Evolutionary conservation across 2,888 invertebrate genomes (phyloP).

Genomic region (Mesorhabditis belari): DNA sequence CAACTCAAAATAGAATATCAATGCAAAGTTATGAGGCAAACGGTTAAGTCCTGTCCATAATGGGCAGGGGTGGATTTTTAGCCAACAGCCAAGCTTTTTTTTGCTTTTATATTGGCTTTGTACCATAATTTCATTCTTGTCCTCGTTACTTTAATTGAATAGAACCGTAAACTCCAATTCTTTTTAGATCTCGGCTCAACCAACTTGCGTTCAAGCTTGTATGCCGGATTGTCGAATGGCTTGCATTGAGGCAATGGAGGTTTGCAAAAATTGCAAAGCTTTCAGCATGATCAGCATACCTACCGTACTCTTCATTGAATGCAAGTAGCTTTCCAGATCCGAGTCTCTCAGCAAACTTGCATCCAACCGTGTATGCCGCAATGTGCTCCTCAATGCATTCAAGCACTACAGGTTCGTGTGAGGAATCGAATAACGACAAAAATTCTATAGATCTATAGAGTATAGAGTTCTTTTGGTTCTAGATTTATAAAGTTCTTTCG

Average conservation of each 20-base stretch:
- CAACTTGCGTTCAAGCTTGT: constrained; percentile 27
- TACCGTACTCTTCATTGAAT: not conserved
- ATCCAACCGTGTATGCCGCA: constrained; percentile 2
- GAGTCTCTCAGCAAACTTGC: constrained; percentile 2
- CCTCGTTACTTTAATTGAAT: no score
- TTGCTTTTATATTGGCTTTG: no score
- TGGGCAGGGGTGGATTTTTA: no score
- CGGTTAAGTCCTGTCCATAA: no score
- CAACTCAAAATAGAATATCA: no score
- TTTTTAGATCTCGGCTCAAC: constrained; percentile 4
- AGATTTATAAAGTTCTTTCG: not conserved
- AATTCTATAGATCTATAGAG: not conserved
- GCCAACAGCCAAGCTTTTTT: no score
- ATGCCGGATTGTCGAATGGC: constrained; percentile 19
- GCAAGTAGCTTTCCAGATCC: not conserved
- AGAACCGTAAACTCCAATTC: no score
- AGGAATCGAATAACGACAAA: no score
- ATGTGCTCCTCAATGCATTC: constrained; percentile 23
- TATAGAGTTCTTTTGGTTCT: not conserved
- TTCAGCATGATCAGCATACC: not conserved
- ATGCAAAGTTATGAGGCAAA: no score
- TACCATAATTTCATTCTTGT: no score
- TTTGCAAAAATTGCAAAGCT: not conserved
- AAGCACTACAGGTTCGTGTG: constrained; percentile 21
- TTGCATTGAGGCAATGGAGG: constrained; percentile 19